phyloP scores from a whole-genome alignment of 2,113 vertebrate genomes.

The Campylomormyrus numenius region DNA sequence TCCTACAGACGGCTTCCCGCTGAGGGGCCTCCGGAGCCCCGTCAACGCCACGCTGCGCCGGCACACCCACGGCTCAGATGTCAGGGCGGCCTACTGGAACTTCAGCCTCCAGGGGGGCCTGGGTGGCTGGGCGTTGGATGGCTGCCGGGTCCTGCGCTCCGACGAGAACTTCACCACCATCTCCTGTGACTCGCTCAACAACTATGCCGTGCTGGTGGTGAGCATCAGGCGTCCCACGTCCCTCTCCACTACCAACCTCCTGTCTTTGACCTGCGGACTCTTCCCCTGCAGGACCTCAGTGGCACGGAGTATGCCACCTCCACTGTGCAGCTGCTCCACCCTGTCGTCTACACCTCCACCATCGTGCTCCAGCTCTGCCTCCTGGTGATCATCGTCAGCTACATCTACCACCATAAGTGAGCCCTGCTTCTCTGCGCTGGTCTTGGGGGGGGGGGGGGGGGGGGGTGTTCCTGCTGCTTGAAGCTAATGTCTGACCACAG shows the following conservation, averaged over 20 bases:
- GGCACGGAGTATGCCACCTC: slow-evolving; percentile 65
- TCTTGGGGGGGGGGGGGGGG: background rate
- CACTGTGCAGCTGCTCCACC: slow-evolving; percentile 73
- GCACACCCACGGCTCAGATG: slow-evolving; percentile 77
- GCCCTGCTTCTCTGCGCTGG: background rate
- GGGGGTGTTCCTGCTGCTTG: background rate
- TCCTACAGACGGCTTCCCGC: slow-evolving; percentile 66
- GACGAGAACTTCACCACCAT: slow-evolving; percentile 88
- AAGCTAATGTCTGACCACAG: background rate
- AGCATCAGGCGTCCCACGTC: background rate
- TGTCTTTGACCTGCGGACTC: background rate
- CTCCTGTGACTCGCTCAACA: slow-evolving; percentile 83
- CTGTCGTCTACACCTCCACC: slow-evolving; percentile 79
- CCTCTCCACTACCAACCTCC: background rate
- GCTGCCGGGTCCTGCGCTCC: slow-evolving; percentile 76
- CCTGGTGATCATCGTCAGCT: slow-evolving; percentile 74
- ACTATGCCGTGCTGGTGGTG: slow-evolving; percentile 92
- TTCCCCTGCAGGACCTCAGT: slow-evolving; percentile 71
- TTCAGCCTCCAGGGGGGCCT: slow-evolving; percentile 77
- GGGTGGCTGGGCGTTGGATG: slow-evolving; percentile 86
- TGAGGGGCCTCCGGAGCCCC: slow-evolving; percentile 57
- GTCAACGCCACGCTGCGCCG: slow-evolving; percentile 82
- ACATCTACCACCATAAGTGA: slow-evolving; percentile 87
- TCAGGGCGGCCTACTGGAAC: slow-evolving; percentile 85
- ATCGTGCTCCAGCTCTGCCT: slow-evolving; percentile 76